A percentile compares a stretch with the other conserved stretches of the same genome.
These are phyloP conservation scores for Colletes gigas DNA, from an alignment of 1,140 invertebrate genomes.

Conservation along the genomic window DNA sequence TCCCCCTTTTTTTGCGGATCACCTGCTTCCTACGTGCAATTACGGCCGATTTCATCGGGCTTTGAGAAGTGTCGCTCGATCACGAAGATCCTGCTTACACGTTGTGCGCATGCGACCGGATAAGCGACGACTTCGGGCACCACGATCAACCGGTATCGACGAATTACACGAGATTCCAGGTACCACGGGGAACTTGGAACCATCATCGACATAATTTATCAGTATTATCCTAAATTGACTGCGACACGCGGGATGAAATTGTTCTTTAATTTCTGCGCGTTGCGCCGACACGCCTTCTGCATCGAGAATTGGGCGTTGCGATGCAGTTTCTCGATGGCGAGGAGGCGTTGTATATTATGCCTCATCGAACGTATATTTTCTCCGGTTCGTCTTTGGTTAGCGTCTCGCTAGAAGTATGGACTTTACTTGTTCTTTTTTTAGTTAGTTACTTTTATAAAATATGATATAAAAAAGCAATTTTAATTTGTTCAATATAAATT, in stretches of 20 bases:
- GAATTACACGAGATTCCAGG: slow-evolving; percentile 27
- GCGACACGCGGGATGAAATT: background rate
- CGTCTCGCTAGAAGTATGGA: background rate
- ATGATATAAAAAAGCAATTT: too few relatives aligned
- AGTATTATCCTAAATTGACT: slow-evolving; percentile 20
- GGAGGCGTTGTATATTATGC: background rate
- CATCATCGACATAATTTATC: slow-evolving; percentile 23
- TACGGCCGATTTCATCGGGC: slow-evolving; percentile 73
- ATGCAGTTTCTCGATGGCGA: background rate
- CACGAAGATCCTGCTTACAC: slow-evolving; percentile 48
- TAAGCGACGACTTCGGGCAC: background rate
- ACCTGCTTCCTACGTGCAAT: slow-evolving; percentile 72
- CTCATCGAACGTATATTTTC: background rate
- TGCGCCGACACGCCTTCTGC: background rate
- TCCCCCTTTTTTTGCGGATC: slow-evolving; percentile 59
- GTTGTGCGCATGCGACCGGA: slow-evolving; percentile 19
- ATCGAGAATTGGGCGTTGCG: background rate
- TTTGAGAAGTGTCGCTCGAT: slow-evolving; percentile 73
- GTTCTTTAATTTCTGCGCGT: slow-evolving; percentile 4
- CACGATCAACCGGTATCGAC: slow-evolving; percentile 6
- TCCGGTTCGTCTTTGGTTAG: background rate
- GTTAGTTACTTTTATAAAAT: too few relatives aligned
- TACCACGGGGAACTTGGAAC: slow-evolving; percentile 4
- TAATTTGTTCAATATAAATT: too few relatives aligned
- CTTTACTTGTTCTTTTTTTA: too few relatives aligned